Evolutionary conservation across 2,888 invertebrate genomes (phyloP), one percentile per base, ranked within the genome.

Genomic region (Drosophila stalkeri): DNA sequence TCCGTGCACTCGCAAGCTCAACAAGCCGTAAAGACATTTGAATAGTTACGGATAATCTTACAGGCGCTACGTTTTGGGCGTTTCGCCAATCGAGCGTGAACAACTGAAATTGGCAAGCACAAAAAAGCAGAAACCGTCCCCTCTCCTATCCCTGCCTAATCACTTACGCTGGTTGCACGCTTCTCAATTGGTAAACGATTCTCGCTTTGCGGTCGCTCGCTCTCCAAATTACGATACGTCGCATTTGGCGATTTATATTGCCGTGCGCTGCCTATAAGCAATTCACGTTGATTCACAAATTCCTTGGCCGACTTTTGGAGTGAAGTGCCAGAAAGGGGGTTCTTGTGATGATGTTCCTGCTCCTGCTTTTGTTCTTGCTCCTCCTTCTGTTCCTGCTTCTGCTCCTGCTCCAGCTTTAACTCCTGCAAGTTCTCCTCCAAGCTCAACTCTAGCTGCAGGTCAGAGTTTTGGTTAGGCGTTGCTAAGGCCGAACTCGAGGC

Each of bases 231-330:
- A 61, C 76, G 69, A 52, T 70, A 27, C 69, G 90, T 75, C 61
- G 56, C 88, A 90, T 90, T 80, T 72, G 89, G 84, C 37, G 85
- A 82, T 78, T 84, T 90, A 57, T 89, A 89, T 64, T 67, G 82
- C 56, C 86, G 87, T 44, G 84, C 77, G 51, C 82, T 88, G 54
- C 85, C 80, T 70, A 81, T 74, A 49, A 82, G 76, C 49, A 90
- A 72, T 60, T 91, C 90, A 44, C 83, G 84, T 60, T 87, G 83
- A 70, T 92, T 91, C 49, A 83, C 89, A 66, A 82, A 81, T 66
- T 92, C 88, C 67, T 91, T 91, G 51, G 78, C 79, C 55, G 76
- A 79, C 66, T 92, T 91, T 16, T 66, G 49, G 71, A 77, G 54
- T 49, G 68, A 59, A 23, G 56, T 64, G 63, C 47, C 59, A 9